Evolutionary conservation across 2,113 vertebrate genomes (phyloP), one percentile per base, ranked within the genome.

Genomic region (Pedetes capensis): DNA sequence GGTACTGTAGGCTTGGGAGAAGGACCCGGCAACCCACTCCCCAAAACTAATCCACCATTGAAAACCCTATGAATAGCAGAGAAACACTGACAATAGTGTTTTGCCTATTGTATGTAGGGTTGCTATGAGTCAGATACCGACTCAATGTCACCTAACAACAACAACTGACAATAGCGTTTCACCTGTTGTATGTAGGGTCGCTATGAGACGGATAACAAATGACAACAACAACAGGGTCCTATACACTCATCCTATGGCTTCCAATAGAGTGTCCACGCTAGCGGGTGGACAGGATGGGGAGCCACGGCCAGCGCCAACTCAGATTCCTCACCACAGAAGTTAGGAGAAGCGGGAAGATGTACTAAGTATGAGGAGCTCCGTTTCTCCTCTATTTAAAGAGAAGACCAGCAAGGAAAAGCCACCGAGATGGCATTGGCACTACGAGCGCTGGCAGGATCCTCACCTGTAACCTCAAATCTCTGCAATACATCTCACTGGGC

Each of bases 191-290:
- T n/a, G n/a, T n/a, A n/a, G n/a, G n/a, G n/a, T n/a, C n/a, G n/a
- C n/a, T n/a, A n/a, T n/a, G n/a, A n/a, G n/a, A n/a, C n/a, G n/a
- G n/a, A n/a, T n/a, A n/a, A n/a, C n/a, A n/a, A n/a, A n/a, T n/a
- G n/a, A n/a, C n/a, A n/a, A n/a, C n/a, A n/a, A n/a, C n/a, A n/a
- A n/a, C n/a, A n/a, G n/a, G n/a, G n/a, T n/a, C 79, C 22, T 44
- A 78, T 2, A 53, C 20, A 53, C 1, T 8, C 9, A 29, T 63
- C 44, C 61, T 61, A 20, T 32, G 37, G 13, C 23, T 83, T 51
- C 29, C 42, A 1, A 1, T 5, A 8, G 47, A 16, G 2, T 87
- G 22, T 51, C 17, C 12, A 16, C 1, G 2, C 12, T 12, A 20
- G 5, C 32, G 27, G 23, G 22, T 18, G 5, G 1, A 9, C 10